Base-by-base conservation (phyloP, 2,797 vertebrate genomes). In the Crypturellus tataupa region DNA sequence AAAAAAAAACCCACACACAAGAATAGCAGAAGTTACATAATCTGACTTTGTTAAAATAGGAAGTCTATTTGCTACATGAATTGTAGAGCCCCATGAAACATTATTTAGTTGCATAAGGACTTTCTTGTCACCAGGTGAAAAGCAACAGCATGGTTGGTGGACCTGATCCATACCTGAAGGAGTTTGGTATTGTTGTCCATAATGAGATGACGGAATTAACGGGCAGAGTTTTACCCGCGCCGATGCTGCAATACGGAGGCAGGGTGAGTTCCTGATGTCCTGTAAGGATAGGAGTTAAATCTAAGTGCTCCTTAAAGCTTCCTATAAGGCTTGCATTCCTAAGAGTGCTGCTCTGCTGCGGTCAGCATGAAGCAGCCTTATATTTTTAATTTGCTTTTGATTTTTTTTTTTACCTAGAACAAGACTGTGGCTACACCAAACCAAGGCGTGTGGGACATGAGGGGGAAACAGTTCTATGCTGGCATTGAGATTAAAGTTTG, bases 401-500 rank as follows among this genome's bases (percentile, higher is more conserved):
- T 55, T 29, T 51, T 92, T 95, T 96, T 92, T 92, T 95, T 96
- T 92, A 97, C 98, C 85, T 98, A 99, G 99, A 99, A 99, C 95
- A 99, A 99, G 97, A 99, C 99, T 0, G 99, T 99, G 97, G 99
- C 99, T 94, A 99, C 99, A 91, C 99, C 99, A 97, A 99, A 99
- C 98, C 99, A 99, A 98, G 99, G 99, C 39, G 99, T 99, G 88
- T 99, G 99, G 99, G 99, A 99, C 98, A 99, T 99, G 99, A 98
- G 99, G 94, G 99, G 99, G 95, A 99, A 99, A 97, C 99, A 99
- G 97, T 99, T 99, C 98, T 99, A 99, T 83, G 99, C 99, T 53
- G 99, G 99, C 92, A 99, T 99, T 62, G 99, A 99, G 98, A 99
- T 99, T 98, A 99, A 99, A 98, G 99, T 99, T 63, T 99, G 99